phyloP scores from a whole-genome alignment of 2,888 invertebrate species.

The Agriotes lineatus region DNA sequence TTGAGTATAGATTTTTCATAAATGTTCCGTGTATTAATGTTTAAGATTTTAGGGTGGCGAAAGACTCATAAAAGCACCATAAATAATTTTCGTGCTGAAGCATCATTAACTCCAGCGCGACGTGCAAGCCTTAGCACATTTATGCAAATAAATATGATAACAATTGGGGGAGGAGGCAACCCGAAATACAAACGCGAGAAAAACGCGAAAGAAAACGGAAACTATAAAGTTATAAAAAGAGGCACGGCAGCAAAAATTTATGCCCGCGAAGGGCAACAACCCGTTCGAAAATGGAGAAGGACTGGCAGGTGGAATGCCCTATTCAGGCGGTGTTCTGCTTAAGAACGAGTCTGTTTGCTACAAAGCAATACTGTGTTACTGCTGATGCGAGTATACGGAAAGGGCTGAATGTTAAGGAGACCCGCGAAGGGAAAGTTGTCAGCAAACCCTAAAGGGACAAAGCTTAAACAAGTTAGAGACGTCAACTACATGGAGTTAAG shows the following conservation, averaged over 20 bases:
- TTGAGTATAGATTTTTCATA: too few relatives aligned
- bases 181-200: background rate
- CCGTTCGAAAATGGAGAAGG: conserved; percentile 15
- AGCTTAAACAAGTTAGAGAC: too few relatives aligned
- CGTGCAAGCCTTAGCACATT: background rate
- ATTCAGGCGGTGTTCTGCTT: conserved; percentile 16
- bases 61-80: too few relatives aligned
- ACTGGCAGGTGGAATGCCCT: conserved; percentile 18
- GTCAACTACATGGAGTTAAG: too few relatives aligned
- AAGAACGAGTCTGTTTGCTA: conserved; percentile 19
- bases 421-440: conserved; percentile 1
- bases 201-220: background rate
- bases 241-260: conserved; percentile 14
- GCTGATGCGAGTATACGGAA: conserved; percentile 20
- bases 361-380: conserved; percentile 6
- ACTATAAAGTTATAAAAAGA: conserved; percentile 7
- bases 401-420: conserved; percentile 17
- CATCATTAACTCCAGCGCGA: background rate
- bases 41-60: too few relatives aligned
- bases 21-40: too few relatives aligned
- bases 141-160: background rate
- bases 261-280: conserved; percentile 2
- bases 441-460: background rate
- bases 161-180: background rate
- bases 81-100: background rate